Percentiles rank a stretch among this genome's conserved stretches.
These are phyloP conservation scores for Prionailurus viverrinus DNA, from an alignment of 2,113 vertebrate species.

Conservation along the genomic window DNA sequence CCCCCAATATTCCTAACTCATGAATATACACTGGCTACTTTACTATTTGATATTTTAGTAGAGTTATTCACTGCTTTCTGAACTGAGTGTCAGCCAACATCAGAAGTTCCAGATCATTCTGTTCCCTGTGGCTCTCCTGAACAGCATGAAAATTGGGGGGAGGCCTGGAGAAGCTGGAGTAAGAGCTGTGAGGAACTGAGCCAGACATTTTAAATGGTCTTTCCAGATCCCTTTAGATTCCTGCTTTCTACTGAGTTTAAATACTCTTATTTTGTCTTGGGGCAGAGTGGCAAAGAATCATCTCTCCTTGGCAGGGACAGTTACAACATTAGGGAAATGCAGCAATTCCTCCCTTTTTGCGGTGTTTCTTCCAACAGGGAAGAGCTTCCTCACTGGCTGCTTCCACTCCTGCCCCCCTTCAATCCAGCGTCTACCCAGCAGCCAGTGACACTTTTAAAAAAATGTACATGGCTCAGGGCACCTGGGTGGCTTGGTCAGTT, in stretches of 20 bases:
- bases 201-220: not conserved
- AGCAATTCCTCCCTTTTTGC: not conserved
- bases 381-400: not conserved
- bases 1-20: not conserved
- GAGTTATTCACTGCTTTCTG: conserved; percentile 11
- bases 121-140: not conserved
- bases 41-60: conserved; percentile 29
- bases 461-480: not conserved
- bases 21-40: not conserved
- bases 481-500: too few relatives aligned
- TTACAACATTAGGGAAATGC: not conserved
- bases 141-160: not conserved
- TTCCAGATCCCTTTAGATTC: not conserved
- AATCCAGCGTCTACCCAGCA: not conserved
- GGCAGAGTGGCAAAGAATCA: too few relatives aligned
- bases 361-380: not conserved
- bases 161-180: not conserved
- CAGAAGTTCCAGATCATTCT: not conserved
- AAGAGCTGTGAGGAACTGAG: not conserved
- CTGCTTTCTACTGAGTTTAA: not conserved
- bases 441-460: not conserved
- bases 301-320: not conserved
- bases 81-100: not conserved
- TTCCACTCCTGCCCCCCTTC: not conserved
- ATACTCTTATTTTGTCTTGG: not conserved